Base-by-base conservation (phyloP, 1,140 invertebrate genomes). In the Scaptomyza hsui region DNA sequence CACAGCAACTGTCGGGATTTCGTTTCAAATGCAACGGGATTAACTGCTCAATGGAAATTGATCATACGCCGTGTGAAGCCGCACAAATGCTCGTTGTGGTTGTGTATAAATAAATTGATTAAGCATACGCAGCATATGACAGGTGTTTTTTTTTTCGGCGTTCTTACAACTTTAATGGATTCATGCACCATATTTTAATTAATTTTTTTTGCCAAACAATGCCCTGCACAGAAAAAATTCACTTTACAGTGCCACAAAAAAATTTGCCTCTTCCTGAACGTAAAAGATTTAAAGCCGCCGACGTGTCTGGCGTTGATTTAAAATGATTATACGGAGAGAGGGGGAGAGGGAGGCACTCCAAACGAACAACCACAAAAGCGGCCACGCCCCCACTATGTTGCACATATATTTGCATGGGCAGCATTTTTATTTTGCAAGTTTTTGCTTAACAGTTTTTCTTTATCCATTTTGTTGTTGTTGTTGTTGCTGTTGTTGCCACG, bases 171-270 rank as follows among this genome's bases (percentile, higher is more conserved):
- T 80, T 70, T 68, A 81, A 81, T 77, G 80, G 78, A 75, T 80
- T 69, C 78, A 80, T 86, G 56, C 72, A 55, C 37, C 48, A 80
- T 76, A 80, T 86, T 83, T 83, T 85, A 80, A 85, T 80, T 85
- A 80, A 83, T 73, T 70, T 86, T 70, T 73, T 59, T 56, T 29
- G 6, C 9, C 26, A 35, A 55, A 60, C 51, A 75, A 57, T 35
- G 12, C 10, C 32, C 12, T 61, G 21, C 39, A 39, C 16, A 26
- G 24, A 29, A 70, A 55, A 76, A 63, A 64, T 45, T n/a, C 15
- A 7, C 24, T 15, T 53, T 55, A 39, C 24, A 44, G 7, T 53
- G 26, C 32, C 29, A 24, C n/a, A 35, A 49, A 37, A 35, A 41
- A 39, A 44, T 19, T 16, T 18, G 29, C 15, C 32, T 51, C 32